A percentile compares a stretch with the other conserved stretches of the same genome.
Conservation (phyloP, 2,113 vertebrate genomes). For the Osmerus eperlanus region DNA sequence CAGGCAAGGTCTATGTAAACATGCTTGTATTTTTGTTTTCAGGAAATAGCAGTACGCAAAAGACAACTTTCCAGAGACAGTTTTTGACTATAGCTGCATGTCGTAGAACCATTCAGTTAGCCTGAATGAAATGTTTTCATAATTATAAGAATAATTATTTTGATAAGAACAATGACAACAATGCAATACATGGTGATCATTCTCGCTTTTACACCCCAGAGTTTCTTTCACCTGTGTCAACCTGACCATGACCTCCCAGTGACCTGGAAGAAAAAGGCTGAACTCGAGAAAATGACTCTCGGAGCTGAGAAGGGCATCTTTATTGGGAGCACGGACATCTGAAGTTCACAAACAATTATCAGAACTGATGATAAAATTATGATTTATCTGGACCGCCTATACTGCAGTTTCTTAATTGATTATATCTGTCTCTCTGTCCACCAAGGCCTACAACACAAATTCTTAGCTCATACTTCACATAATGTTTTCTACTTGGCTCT, state of each 20-base stretch:
- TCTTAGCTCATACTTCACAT: no score
- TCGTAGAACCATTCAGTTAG: no score
- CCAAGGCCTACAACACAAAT: no score
- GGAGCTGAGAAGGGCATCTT: neutral
- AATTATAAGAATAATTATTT: no score
- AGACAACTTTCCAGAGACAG: neutral
- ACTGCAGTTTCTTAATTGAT: no score
- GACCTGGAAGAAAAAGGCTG: constrained; percentile 12
- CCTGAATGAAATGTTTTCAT: no score
- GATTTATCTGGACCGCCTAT: neutral
- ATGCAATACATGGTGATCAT: neutral
- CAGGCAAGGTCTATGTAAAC: neutral
- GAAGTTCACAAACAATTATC: neutral
- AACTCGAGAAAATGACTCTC: constrained; percentile 17
- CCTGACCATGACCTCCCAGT: constrained; percentile 22
- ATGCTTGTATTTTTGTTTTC: neutral
- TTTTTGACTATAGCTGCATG: no score
- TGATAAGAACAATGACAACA: no score
- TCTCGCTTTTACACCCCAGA: constrained; percentile 38
- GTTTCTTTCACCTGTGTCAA: constrained; percentile 37
- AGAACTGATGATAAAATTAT: neutral
- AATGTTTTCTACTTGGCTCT: neutral
- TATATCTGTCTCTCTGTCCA: no score
- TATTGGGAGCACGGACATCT: neutral
- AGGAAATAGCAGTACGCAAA: neutral